Evolutionary conservation across 1,140 invertebrate genomes (phyloP).

Genomic region (Drosophila sp.): DNA sequence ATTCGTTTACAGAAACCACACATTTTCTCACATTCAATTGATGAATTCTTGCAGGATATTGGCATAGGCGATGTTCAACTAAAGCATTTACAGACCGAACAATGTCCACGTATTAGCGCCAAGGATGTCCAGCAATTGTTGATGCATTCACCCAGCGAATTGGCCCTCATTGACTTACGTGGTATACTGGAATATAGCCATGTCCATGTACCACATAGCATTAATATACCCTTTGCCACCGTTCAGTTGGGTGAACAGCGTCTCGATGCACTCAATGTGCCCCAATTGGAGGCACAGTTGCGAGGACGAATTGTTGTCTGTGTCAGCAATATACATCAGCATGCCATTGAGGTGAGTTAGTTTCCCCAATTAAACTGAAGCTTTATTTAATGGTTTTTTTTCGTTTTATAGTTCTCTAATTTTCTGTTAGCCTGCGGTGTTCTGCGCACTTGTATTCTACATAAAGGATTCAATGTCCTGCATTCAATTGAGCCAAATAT

Average conservation of each 20-base stretch:
- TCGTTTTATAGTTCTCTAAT: constrained; percentile 87
- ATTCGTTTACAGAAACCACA: too few relatives aligned
- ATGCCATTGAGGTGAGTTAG: constrained; percentile 88
- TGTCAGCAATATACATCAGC: constrained; percentile 90
- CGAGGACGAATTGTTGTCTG: constrained; percentile 89
- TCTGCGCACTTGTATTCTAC: constrained; percentile 88
- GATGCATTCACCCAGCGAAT: constrained; percentile 86
- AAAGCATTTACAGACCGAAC: constrained; percentile 88
- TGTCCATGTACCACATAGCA: constrained; percentile 89
- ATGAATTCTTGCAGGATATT: constrained; percentile 85
- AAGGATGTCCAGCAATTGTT: constrained; percentile 92
- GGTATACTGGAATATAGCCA: constrained; percentile 89
- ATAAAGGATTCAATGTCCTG: constrained; percentile 88
- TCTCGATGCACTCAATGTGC: constrained; percentile 86
- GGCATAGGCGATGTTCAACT: constrained; percentile 86
- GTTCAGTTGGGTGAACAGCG: constrained; percentile 88
- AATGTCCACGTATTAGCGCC: constrained; percentile 92
- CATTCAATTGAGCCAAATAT: constrained; percentile 87
- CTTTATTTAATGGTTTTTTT: neutral
- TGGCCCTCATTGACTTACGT: constrained; percentile 91
- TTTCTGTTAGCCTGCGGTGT: constrained; percentile 88
- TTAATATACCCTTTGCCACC: constrained; percentile 93
- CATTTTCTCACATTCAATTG: too few relatives aligned
- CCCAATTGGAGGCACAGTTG: constrained; percentile 85
- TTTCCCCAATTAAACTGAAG: neutral